These are phyloP conservation scores for Euplagia quadripunctaria DNA, from an alignment of 2,888 invertebrate species.

Conservation along the genomic window DNA sequence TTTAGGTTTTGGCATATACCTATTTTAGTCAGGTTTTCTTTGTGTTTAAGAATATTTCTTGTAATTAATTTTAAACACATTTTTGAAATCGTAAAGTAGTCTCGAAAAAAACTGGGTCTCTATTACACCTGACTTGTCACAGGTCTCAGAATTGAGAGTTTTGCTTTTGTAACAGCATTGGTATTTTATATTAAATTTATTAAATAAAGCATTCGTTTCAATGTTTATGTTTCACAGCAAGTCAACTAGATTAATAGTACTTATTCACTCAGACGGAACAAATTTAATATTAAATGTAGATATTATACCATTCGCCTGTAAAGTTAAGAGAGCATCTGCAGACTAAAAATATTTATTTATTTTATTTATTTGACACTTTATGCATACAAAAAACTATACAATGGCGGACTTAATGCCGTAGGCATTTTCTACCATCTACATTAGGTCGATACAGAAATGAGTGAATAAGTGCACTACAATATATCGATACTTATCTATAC, in stretches of 20 bases:
- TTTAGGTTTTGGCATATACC: too few species aligned
- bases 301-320: constrained; percentile 18
- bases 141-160: constrained; percentile 15
- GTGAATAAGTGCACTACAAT: too few species aligned
- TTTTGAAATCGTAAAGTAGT: not conserved
- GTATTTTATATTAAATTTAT: constrained; percentile 30
- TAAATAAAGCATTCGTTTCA: constrained; percentile 17
- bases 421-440: too few species aligned
- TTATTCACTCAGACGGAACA: constrained; percentile 23
- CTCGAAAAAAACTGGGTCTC: constrained; percentile 1
- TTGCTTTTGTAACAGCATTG: constrained; percentile 17
- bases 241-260: constrained; percentile 49
- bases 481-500: too few species aligned
- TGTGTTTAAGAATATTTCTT: not conserved
- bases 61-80: not conserved
- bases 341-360: not conserved
- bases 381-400: too few species aligned
- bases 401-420: too few species aligned
- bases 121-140: constrained; percentile 15
- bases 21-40: too few species aligned
- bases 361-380: too few species aligned
- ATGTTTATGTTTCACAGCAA: constrained; percentile 43
- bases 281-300: constrained; percentile 27
- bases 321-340: not conserved
- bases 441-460: too few species aligned